Evolutionary conservation across 2,888 invertebrate genomes (phyloP), one percentile per base, ranked within the genome.

Genomic region (Andrena camellia): DNA sequence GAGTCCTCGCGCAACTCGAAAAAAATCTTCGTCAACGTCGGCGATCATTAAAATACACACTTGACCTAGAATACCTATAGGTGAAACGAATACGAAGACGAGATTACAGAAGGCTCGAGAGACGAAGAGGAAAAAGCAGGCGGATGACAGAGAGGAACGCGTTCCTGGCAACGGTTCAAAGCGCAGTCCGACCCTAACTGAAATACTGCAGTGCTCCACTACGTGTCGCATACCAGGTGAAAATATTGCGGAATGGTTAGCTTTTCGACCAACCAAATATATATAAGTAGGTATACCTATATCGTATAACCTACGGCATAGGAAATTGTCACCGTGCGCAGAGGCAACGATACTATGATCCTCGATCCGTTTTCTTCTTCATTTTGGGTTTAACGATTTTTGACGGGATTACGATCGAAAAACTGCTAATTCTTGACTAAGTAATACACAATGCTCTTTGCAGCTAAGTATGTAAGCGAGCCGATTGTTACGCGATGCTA

Each of bases 161-260:
- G 80, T 62, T 80, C 75, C 90, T 91, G 91, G 91, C 91, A 91
- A 66, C 80, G 85, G 70, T 90, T 91, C 91, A 91, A 91, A 89
- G 84, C 88, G 90, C 89, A 88, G 90, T 88, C 85, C 85, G 83
- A 85, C 84, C 57, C 83, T 81, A 88, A 86, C 90, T 88, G 87
- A 91, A 91, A 91, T 90, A 90, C 91, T 88, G 91, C 91, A 90
- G 91, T 90, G 83, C 77, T 88, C 88, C 68, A 72, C 64, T 80
- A 73, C 81, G 77, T 81, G 87, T 85, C 83, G 83, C 86, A 81
- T 83, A 83, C 86, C 82, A 84, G 80, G 80, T 84, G 83, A 82
- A 86, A 88, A 88, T 85, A 83, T 75, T 86, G 78, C 85, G 74
- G 73, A 73, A 71, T 74, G 57, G 64, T 72, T 60, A 68, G 50